Percentiles rank a stretch among this genome's conserved stretches.
Evolutionary conservation across 2,113 vertebrate genomes (phyloP).

Genomic region (Hypomesus transpacificus): DNA sequence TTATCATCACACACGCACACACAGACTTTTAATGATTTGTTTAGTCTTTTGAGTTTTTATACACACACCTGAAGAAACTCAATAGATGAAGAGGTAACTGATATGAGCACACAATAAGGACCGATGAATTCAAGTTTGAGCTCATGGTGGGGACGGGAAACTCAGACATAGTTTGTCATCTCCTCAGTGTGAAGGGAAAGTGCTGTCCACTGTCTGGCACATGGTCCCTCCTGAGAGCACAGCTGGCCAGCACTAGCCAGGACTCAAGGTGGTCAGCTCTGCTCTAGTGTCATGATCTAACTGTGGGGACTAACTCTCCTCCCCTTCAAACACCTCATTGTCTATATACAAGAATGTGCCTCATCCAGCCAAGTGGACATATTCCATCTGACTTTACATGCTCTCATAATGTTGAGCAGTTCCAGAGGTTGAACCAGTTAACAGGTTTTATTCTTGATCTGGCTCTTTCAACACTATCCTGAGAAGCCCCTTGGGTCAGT

Average conservation of each 20-base stretch:
- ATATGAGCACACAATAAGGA: no score
- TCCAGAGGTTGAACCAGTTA: background rate
- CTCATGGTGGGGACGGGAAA: constrained; percentile 9
- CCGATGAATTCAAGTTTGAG: background rate
- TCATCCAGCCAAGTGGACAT: background rate
- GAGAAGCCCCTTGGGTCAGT: constrained; percentile 1
- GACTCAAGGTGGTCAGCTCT: constrained; percentile 7
- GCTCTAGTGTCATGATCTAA: constrained; percentile 14
- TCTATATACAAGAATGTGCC: background rate
- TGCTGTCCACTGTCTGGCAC: background rate
- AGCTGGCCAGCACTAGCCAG: constrained; percentile 18
- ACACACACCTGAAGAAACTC: no score
- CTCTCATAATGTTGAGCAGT: background rate
- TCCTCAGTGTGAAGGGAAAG: background rate
- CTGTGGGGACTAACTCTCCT: background rate
- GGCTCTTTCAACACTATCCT: background rate
- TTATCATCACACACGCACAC: constrained; percentile 28
- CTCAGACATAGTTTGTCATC: constrained; percentile 13
- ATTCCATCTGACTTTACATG: background rate
- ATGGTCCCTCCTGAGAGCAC: background rate
- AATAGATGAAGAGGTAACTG: no score
- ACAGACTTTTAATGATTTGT: no score
- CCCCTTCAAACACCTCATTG: background rate
- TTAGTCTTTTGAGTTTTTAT: no score
- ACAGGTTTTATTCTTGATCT: background rate